Evolutionary conservation across 1,140 invertebrate genomes (phyloP).

Genomic region (Physella acuta): DNA sequence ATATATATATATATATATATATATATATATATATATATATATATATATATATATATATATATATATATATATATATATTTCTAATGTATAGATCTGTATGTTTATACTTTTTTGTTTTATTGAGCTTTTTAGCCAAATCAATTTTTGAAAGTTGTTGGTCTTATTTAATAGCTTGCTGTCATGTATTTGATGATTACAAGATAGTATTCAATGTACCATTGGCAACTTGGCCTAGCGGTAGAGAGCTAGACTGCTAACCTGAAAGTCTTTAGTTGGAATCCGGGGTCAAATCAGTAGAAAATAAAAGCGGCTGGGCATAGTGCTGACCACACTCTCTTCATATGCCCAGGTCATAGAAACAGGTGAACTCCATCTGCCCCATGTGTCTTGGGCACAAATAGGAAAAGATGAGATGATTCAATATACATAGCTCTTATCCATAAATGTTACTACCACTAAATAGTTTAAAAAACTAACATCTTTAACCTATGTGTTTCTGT

Average conservation of each 20-base stretch:
- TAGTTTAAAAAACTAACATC: not conserved
- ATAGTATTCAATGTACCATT: not conserved
- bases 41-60: not conserved
- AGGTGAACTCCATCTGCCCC: too few relatives aligned
- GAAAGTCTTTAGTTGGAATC: not conserved
- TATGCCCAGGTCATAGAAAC: too few relatives aligned
- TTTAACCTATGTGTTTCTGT: not conserved
- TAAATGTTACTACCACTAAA: not conserved
- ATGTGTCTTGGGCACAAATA: too few relatives aligned
- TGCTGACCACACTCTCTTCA: too few relatives aligned
- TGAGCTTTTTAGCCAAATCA: not conserved
- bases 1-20: not conserved
- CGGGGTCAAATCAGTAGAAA: not conserved
- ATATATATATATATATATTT: not conserved
- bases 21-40: not conserved
- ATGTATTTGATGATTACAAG: not conserved
- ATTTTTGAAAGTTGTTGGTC: not conserved
- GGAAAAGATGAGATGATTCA: not conserved
- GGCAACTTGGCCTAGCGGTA: not conserved
- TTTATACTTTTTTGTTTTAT: not conserved
- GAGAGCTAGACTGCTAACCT: too few relatives aligned
- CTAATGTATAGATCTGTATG: not conserved
- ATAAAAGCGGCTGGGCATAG: too few relatives aligned
- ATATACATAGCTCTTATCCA: not conserved
- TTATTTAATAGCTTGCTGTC: not conserved